phyloP scores from a whole-genome alignment of 2,797 vertebrate species.

The Poliocrania exsul region DNA sequence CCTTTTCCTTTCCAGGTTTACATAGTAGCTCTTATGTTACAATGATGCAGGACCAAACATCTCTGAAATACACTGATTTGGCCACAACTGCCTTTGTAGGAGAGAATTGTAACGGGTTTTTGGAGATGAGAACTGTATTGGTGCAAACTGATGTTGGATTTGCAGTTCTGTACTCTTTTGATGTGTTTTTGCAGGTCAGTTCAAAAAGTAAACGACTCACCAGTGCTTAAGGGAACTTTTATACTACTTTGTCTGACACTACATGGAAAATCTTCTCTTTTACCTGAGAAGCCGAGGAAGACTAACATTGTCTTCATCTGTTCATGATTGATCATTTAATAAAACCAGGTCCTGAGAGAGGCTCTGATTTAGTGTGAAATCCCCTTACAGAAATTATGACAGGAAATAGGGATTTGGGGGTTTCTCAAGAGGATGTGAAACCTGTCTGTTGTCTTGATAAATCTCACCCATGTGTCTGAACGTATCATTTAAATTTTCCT shows the following conservation, averaged over 20 bases:
- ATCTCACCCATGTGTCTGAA: background rate
- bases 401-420: background rate
- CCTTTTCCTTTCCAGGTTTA: background rate
- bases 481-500: background rate
- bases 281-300: background rate
- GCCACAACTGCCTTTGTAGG: background rate
- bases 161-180: background rate
- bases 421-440: background rate
- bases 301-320: background rate
- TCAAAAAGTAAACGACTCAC: background rate
- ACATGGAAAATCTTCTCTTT: background rate
- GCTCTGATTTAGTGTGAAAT: background rate
- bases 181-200: background rate
- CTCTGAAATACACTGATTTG: background rate
- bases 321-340: background rate
- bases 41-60: background rate
- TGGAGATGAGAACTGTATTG: background rate
- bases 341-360: background rate
- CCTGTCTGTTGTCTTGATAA: background rate
- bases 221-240: background rate
- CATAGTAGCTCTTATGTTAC: background rate
- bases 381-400: background rate
- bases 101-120: background rate
- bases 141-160: background rate
- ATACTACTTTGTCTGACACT: background rate